These are phyloP conservation scores for Chascanopsetta lugubris DNA, from an alignment of 2,113 vertebrate species.

Conservation along the genomic window DNA sequence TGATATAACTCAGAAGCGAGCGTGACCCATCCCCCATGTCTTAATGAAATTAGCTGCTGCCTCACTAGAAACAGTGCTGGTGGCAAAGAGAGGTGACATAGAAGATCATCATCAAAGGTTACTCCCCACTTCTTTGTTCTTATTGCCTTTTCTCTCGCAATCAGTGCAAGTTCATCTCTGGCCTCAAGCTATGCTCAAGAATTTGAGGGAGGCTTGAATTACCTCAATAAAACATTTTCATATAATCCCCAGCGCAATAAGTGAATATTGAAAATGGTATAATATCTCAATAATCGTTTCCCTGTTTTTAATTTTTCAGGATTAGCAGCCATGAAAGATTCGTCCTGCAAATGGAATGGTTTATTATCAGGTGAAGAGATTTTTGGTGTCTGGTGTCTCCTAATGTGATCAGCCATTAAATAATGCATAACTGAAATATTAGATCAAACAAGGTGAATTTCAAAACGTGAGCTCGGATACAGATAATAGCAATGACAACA, in stretches of 20 bases:
- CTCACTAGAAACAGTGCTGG: conserved; percentile 58
- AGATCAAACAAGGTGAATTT: conserved; percentile 3
- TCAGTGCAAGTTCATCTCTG: conserved; percentile 64
- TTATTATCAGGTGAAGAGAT: conserved; percentile 12
- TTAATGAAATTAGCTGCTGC: conserved; percentile 78
- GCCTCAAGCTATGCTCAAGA: conserved; percentile 62
- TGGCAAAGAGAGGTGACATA: conserved; percentile 71
- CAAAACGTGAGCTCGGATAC: background rate
- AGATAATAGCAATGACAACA: background rate
- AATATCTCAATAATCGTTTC: conserved; percentile 63
- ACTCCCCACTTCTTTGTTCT: conserved; percentile 60
- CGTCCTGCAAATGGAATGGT: conserved; percentile 40
- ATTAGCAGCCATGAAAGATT: conserved; percentile 54
- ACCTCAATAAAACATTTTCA: conserved; percentile 66
- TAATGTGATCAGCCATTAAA: conserved; percentile 15
- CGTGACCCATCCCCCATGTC: conserved; percentile 51
- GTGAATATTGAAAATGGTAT: conserved; percentile 56
- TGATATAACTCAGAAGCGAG: conserved; percentile 51
- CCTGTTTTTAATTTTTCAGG: conserved; percentile 64
- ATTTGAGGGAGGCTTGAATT: conserved; percentile 51
- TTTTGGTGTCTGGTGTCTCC: conserved; percentile 9
- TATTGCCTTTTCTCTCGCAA: conserved; percentile 62
- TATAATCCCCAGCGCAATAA: conserved; percentile 54
- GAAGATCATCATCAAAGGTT: conserved; percentile 77
- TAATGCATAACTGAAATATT: background rate